Evolutionary conservation across 1,140 invertebrate species (phyloP).

Genomic region (Drosophila biarmipes): DNA sequence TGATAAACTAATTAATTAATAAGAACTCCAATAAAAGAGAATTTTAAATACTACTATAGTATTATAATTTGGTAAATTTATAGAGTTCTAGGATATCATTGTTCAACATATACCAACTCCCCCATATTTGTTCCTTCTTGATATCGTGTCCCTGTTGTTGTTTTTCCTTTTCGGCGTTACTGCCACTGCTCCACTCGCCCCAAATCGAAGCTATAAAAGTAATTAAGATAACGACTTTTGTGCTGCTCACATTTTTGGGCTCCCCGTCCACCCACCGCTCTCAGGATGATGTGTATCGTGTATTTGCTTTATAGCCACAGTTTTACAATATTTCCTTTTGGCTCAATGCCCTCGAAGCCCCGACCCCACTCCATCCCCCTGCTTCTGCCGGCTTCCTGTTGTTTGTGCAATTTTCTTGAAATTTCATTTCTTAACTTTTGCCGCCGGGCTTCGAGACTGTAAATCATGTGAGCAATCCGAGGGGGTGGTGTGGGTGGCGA

Average conservation of each 20-base stretch:
- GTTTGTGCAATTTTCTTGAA: conserved; percentile 81
- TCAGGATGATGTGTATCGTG: conserved; percentile 69
- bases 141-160: conserved; percentile 29
- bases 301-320: conserved; percentile 76
- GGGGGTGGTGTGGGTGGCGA: not conserved
- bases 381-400: conserved; percentile 61
- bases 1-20: no score
- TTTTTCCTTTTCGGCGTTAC: conserved; percentile 16
- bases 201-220: conserved; percentile 82
- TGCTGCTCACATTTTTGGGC: conserved; percentile 53
- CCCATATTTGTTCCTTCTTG: conserved; percentile 19
- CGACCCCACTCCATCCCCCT: conserved; percentile 6
- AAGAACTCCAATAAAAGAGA: no score
- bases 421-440: conserved; percentile 82
- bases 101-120: no score
- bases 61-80: no score
- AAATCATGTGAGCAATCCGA: conserved; percentile 65
- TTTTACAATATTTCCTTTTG: conserved; percentile 77
- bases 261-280: not conserved
- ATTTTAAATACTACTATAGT: no score
- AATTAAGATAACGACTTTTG: conserved; percentile 82
- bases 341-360: conserved; percentile 37
- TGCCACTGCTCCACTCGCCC: conserved; percentile 29
- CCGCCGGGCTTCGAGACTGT: conserved; percentile 67
- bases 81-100: not conserved